A percentile compares a stretch with the other conserved stretches of the same genome.
Evolutionary conservation across 53 echinoderm and acorn worm genomes (phyloP).

Genomic region (Mesocentrotus franciscanus): DNA sequence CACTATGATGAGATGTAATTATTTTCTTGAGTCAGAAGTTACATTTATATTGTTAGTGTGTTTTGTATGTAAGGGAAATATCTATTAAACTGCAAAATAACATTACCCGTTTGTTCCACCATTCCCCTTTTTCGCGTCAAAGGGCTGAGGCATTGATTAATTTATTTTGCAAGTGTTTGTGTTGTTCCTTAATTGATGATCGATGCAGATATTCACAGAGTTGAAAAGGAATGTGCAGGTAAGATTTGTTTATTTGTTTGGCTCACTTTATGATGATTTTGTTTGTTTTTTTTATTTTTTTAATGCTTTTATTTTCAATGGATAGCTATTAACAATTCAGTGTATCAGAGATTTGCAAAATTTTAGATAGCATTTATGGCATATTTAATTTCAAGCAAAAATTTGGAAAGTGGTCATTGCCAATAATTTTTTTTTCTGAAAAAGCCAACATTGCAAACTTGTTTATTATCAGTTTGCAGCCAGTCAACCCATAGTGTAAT

Average conservation of each 20-base stretch:
- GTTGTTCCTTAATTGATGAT: neutral
- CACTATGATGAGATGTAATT: too few relatives aligned
- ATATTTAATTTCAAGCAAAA: neutral
- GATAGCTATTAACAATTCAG: neutral
- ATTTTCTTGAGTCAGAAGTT: too few relatives aligned
- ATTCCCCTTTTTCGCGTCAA: neutral
- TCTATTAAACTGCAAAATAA: neutral
- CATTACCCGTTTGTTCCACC: neutral
- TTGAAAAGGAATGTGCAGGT: constrained; percentile 88
- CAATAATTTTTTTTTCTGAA: too few relatives aligned
- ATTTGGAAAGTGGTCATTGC: neutral
- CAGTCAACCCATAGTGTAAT: too few relatives aligned
- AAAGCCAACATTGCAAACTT: too few relatives aligned
- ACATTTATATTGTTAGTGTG: too few relatives aligned
- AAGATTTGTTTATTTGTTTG: constrained; percentile 48
- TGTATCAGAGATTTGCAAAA: neutral
- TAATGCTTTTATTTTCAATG: neutral
- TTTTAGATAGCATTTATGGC: neutral
- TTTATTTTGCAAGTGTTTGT: neutral
- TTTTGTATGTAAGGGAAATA: neutral
- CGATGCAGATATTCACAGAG: constrained; percentile 80
- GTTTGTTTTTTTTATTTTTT: neutral
- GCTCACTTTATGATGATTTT: neutral
- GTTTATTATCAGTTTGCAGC: too few relatives aligned
- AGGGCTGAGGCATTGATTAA: neutral